These are phyloP conservation scores for Drosophila virilis DNA, from an alignment of 1,140 invertebrate species.

Conservation along the genomic window DNA sequence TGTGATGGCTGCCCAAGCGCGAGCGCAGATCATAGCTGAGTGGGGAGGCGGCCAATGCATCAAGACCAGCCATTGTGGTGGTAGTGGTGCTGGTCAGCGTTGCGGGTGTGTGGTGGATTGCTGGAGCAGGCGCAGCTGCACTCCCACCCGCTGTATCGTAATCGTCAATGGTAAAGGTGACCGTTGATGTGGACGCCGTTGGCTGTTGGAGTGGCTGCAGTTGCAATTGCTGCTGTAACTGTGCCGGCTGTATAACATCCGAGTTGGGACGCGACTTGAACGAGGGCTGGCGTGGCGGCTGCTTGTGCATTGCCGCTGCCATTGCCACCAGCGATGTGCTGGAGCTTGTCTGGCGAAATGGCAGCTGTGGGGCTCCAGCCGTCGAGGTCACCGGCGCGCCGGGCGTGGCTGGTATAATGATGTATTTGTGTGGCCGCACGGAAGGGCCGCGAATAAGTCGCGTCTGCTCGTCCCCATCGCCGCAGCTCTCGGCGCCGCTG, in stretches of 20 bases:
- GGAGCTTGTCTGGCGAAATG: constrained; percentile 71
- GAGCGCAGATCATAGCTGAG: constrained; percentile 63
- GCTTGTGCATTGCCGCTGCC: constrained; percentile 66
- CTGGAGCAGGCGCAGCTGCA: constrained; percentile 7
- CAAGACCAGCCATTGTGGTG: constrained; percentile 66
- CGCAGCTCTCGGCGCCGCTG: constrained; percentile 76
- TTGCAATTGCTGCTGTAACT: constrained; percentile 41
- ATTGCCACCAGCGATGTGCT: constrained; percentile 64
- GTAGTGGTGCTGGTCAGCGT: constrained; percentile 71
- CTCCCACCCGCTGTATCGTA: constrained; percentile 36
- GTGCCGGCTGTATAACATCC: constrained; percentile 62
- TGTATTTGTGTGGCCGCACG: constrained; percentile 72
- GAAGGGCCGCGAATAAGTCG: constrained; percentile 69
- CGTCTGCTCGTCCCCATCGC: constrained; percentile 71
- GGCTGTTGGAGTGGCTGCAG: constrained; percentile 22
- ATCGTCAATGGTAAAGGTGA: constrained; percentile 81
- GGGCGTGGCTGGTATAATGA: constrained; percentile 75
- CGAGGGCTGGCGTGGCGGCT: constrained; percentile 37
- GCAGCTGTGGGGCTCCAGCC: constrained; percentile 33
- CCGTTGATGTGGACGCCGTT: constrained; percentile 59
- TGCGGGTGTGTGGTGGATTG: constrained; percentile 26
- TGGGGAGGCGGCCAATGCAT: constrained; percentile 52
- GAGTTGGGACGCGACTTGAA: constrained; percentile 65
- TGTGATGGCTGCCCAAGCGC: constrained; percentile 67
- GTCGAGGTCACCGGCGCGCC: constrained; percentile 29